Evolutionary conservation across 1,140 invertebrate species (phyloP).

Genomic region (Drosophila kohkoa): DNA sequence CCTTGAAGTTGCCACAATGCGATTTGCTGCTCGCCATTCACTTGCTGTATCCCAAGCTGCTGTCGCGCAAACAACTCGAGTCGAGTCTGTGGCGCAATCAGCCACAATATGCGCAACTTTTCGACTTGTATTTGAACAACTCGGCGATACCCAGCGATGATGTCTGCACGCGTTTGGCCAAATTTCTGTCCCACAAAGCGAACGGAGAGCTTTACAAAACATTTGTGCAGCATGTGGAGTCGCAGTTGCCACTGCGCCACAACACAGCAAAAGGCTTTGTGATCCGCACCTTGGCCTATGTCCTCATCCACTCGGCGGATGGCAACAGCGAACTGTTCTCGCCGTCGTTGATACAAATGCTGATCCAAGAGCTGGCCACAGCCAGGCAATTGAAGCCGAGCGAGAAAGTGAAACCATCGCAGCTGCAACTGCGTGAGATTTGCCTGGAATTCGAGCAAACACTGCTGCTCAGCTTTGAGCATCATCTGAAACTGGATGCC

Average conservation of each 20-base stretch:
- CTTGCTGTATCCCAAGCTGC: conserved; percentile 25
- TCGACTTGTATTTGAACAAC: conserved; percentile 44
- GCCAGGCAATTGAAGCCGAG: conserved; percentile 20
- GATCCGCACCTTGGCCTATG: conserved; percentile 19
- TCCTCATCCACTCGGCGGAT: conserved; percentile 21
- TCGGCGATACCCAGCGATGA: conserved; percentile 24
- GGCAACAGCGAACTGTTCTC: background rate
- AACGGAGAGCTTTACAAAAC: background rate
- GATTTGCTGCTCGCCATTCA: conserved; percentile 56
- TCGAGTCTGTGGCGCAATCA: conserved; percentile 37
- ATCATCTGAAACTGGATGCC: conserved; percentile 26
- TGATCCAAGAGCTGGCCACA: conserved; percentile 33
- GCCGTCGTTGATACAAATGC: conserved; percentile 4
- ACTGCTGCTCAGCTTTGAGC: conserved; percentile 38
- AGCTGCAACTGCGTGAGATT: conserved; percentile 28
- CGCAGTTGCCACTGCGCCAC: conserved; percentile 38
- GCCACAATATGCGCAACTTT: conserved; percentile 37
- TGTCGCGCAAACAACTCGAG: conserved; percentile 35
- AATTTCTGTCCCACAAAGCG: background rate
- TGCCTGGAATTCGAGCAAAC: conserved; percentile 43
- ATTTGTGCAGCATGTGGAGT: conserved; percentile 6
- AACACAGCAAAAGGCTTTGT: conserved; percentile 30
- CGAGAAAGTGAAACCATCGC: conserved; percentile 4
- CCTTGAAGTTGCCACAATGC: conserved; percentile 34
- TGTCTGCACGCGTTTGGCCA: conserved; percentile 35